phyloP scores from a whole-genome alignment of 2,888 invertebrate species.

The Aleiodes leptofemur region DNA sequence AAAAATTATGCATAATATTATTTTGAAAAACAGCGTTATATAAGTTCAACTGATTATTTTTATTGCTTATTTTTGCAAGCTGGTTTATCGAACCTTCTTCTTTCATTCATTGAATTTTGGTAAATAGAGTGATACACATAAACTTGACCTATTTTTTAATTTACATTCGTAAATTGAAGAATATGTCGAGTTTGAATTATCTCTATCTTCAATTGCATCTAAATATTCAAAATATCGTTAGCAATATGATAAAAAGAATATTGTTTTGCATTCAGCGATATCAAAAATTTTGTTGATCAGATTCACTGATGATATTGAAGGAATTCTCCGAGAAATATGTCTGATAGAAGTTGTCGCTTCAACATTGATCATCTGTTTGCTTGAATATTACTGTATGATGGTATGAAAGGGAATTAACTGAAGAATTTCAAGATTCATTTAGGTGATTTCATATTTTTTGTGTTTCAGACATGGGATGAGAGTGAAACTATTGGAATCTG shows the following conservation, averaged over 20 bases:
- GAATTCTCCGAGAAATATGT: conserved; percentile 40
- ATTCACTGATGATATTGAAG: conserved; percentile 38
- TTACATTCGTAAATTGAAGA: no score
- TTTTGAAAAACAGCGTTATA: no score
- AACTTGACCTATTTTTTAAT: no score
- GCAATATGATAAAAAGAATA: not conserved
- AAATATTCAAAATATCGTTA: no score
- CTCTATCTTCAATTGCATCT: no score
- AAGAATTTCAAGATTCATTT: not conserved
- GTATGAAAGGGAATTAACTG: conserved; percentile 17
- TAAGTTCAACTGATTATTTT: no score
- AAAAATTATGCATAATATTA: no score
- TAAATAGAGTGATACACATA: no score
- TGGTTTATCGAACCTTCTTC: no score
- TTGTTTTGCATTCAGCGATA: not conserved
- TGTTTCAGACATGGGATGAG: conserved; percentile 65
- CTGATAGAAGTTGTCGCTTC: conserved; percentile 40
- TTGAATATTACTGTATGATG: conserved; percentile 43
- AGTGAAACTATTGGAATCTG: conserved; percentile 61
- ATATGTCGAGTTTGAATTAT: no score
- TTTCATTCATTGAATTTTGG: no score
- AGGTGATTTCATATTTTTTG: not conserved
- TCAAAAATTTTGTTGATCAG: conserved; percentile 28
- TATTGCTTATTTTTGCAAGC: no score
- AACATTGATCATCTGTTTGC: conserved; percentile 33